These are phyloP conservation scores for Lepidocyrtinus sp. DNA, from an alignment of 2,888 invertebrate species.

Conservation along the genomic window DNA sequence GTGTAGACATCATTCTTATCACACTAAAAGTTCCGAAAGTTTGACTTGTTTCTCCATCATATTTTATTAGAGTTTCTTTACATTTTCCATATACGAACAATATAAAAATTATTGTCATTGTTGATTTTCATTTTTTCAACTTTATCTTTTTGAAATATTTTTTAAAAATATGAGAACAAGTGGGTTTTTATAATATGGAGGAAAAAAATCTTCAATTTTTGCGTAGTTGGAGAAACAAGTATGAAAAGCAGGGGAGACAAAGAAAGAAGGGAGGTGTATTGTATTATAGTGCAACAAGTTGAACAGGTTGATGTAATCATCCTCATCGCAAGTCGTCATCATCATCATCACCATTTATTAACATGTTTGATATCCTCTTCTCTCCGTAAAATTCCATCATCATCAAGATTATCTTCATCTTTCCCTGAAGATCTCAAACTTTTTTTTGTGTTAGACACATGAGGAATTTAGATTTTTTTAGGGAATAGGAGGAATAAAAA, in stretches of 20 bases:
- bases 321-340: constrained; percentile 28
- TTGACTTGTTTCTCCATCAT: constrained; percentile 5
- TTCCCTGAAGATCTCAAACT: constrained; percentile 21
- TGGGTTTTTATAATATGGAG: constrained; percentile 51
- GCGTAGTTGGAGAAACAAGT: constrained; percentile 50
- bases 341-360: constrained; percentile 34
- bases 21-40: background rate
- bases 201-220: constrained; percentile 45
- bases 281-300: constrained; percentile 36
- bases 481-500: background rate
- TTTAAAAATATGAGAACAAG: constrained; percentile 38
- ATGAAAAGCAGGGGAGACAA: constrained; percentile 26
- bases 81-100: constrained; percentile 50
- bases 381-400: constrained; percentile 26
- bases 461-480: constrained; percentile 16
- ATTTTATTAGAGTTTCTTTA: constrained; percentile 20
- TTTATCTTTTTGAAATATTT: constrained; percentile 5
- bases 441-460: background rate
- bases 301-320: constrained; percentile 52
- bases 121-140: constrained; percentile 4
- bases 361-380: constrained; percentile 30
- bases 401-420: constrained; percentile 21
- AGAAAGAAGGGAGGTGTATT: constrained; percentile 16
- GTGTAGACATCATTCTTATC: constrained; percentile 9
- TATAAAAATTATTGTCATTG: constrained; percentile 51